Conservation (phyloP, 2,888 invertebrate genomes). For the Lasioglossum malachurum region DNA sequence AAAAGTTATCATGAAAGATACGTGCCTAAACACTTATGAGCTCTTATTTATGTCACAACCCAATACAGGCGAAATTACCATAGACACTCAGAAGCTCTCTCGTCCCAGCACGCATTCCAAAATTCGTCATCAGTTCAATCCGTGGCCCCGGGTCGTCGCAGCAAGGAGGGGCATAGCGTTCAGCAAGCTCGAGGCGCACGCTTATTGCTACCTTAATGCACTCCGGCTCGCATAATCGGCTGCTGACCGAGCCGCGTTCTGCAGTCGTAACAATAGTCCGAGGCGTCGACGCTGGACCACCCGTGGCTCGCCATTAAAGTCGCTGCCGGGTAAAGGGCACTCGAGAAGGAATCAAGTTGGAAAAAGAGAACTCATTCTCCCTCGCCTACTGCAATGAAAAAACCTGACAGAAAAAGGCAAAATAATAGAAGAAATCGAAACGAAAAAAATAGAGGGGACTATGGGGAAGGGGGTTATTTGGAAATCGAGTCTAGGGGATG, state of each 20-base stretch:
- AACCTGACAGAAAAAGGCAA: background rate
- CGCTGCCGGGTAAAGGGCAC: constrained; percentile 57
- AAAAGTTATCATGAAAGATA: no score
- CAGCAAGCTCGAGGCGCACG: constrained; percentile 44
- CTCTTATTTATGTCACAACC: background rate
- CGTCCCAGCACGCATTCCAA: background rate
- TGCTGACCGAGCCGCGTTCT: constrained; percentile 68
- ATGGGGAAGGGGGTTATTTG: constrained; percentile 18
- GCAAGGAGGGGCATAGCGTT: background rate
- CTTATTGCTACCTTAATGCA: constrained; percentile 75
- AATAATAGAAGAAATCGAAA: background rate
- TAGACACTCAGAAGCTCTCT: background rate
- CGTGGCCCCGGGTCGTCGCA: background rate
- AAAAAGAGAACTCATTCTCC: constrained; percentile 35
- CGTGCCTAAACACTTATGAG: no score
- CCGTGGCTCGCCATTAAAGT: constrained; percentile 79
- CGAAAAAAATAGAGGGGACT: constrained; percentile 12
- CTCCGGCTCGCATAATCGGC: constrained; percentile 73
- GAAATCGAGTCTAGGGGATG: constrained; percentile 48
- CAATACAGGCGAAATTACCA: background rate
- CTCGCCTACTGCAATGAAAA: background rate
- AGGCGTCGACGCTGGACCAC: constrained; percentile 79
- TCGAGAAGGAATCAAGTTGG: constrained; percentile 34
- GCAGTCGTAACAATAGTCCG: constrained; percentile 79
- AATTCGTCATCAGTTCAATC: constrained; percentile 1